phyloP scores from a whole-genome alignment of 2,888 invertebrate species.

The Ormyrus thymus region DNA sequence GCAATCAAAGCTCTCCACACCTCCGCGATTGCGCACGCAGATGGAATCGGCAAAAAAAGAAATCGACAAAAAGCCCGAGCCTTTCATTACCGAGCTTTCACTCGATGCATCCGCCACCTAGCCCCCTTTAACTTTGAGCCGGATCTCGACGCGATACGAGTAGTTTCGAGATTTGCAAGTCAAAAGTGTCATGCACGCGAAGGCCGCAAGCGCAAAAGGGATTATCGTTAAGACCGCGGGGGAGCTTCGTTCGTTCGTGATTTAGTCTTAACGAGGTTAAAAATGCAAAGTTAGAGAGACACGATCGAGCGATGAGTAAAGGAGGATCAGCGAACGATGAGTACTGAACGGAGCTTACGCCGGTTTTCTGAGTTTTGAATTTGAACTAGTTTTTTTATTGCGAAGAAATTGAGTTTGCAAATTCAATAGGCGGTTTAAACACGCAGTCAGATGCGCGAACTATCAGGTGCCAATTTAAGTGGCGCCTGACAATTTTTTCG shows the following conservation, averaged over 20 bases:
- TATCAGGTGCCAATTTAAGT: conserved; percentile 9
- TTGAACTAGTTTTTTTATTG: too few species aligned
- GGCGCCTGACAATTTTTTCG: conserved; percentile 7
- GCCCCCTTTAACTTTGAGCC: too few species aligned
- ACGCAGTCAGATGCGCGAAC: not conserved
- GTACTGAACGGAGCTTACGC: too few species aligned
- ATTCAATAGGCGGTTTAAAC: not conserved
- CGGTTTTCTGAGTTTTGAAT: too few species aligned
- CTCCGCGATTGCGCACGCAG: not conserved
- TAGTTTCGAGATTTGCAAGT: conserved; percentile 38
- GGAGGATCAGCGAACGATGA: too few species aligned
- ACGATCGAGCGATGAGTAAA: too few species aligned
- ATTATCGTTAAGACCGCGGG: conserved; percentile 9
- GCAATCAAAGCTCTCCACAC: conserved; percentile 13
- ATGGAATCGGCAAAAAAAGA: not conserved
- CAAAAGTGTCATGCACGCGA: not conserved
- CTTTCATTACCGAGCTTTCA: conserved; percentile 14
- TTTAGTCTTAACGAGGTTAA: conserved; percentile 2
- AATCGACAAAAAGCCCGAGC: not conserved
- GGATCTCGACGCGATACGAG: not conserved
- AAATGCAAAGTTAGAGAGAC: conserved; percentile 2
- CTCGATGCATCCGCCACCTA: not conserved
- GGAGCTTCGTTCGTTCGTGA: not conserved
- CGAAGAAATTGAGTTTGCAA: not conserved
- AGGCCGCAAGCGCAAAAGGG: not conserved